Conservation (phyloP, 2,888 invertebrate genomes). For the Clitarchus hookeri region DNA sequence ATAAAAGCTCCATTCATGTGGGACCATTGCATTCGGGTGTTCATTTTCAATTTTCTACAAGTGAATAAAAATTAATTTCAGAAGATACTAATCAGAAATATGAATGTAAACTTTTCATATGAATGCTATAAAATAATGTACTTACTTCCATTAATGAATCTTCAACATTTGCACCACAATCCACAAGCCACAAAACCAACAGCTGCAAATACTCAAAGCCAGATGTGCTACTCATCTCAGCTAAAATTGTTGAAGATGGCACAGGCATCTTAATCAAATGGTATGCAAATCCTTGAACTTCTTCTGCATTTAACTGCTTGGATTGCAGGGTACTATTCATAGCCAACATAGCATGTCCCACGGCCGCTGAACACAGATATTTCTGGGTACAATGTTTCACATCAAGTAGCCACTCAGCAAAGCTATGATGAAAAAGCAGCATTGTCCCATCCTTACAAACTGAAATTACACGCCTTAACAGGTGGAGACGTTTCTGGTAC, state of each 20-base stretch:
- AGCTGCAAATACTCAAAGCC: slow-evolving; percentile 64
- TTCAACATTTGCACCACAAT: slow-evolving; percentile 67
- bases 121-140: not conserved
- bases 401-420: slow-evolving; percentile 92
- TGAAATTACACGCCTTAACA: slow-evolving; percentile 69
- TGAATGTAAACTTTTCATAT: not conserved
- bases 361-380: slow-evolving; percentile 83
- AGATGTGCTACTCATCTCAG: slow-evolving; percentile 44
- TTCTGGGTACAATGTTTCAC: slow-evolving; percentile 98
- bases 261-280: slow-evolving; percentile 51
- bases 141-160: slow-evolving; percentile 57
- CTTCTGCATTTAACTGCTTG: slow-evolving; percentile 69
- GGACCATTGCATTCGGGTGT: too few relatives aligned
- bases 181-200: slow-evolving; percentile 75
- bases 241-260: slow-evolving; percentile 45
- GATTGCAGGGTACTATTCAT: slow-evolving; percentile 74
- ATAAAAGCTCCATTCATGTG: too few relatives aligned
- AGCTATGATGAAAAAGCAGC: slow-evolving; percentile 90
- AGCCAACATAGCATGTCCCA: slow-evolving; percentile 87
- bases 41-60: too few relatives aligned
- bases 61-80: too few relatives aligned
- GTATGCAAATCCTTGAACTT: slow-evolving; percentile 60
- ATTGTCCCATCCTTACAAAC: slow-evolving; percentile 58
- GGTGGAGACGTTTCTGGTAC: slow-evolving; percentile 75
- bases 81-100: too few relatives aligned